Evolutionary conservation across 2,113 vertebrate species (phyloP).

Genomic region (Edolisoma coerulescens): DNA sequence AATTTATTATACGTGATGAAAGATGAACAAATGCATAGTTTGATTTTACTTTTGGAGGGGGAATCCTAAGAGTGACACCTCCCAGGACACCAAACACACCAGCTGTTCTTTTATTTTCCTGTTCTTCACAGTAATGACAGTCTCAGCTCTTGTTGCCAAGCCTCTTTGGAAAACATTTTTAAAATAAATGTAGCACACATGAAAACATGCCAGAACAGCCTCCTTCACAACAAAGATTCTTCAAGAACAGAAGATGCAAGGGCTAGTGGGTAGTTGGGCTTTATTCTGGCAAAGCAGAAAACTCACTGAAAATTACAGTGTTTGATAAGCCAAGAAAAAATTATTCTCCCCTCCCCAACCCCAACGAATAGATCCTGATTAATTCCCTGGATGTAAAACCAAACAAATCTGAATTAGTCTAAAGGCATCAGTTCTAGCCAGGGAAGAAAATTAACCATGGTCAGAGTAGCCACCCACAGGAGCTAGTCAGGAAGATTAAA

Average conservation of each 20-base stretch:
- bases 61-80: constrained; percentile 6
- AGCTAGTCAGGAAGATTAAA: neutral
- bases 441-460: neutral
- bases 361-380: neutral
- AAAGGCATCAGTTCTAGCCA: neutral
- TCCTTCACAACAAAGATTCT: neutral
- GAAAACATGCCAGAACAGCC: constrained; percentile 19
- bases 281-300: neutral
- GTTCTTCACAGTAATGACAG: neutral
- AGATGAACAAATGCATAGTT: constrained; percentile 9
- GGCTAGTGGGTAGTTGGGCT: neutral
- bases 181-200: neutral
- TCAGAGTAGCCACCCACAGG: neutral
- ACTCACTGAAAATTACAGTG: neutral
- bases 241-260: neutral
- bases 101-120: constrained; percentile 5
- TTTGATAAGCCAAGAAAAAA: neutral
- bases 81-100: constrained; percentile 9
- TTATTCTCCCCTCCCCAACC: neutral
- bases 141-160: neutral
- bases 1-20: constrained; percentile 11
- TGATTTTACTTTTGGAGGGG: constrained; percentile 21
- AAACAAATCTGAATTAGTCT: neutral
- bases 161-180: constrained; percentile 5
- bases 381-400: neutral